phyloP scores from a whole-genome alignment of 2,888 invertebrate species.

The Salticus scenicus region DNA sequence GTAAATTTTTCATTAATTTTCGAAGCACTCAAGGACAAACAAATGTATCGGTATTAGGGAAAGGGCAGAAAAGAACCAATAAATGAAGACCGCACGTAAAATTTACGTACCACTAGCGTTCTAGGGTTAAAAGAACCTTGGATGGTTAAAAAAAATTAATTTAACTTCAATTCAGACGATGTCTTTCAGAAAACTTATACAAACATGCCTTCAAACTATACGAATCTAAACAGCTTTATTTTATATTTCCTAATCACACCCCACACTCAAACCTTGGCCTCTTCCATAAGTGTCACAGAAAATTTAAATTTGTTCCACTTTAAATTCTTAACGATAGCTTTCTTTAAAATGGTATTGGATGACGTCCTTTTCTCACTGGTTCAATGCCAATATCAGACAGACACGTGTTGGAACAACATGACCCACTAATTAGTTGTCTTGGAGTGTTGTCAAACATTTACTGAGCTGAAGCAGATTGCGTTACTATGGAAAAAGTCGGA shows the following conservation, averaged over 20 bases:
- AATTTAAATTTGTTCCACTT: neutral
- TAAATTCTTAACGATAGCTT: neutral
- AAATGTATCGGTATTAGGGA: too few relatives aligned
- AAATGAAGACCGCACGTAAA: too few relatives aligned
- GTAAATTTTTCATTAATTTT: too few relatives aligned
- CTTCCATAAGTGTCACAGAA: neutral
- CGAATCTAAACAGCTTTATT: neutral
- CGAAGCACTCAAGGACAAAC: too few relatives aligned
- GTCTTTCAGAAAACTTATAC: neutral
- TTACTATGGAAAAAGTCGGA: neutral
- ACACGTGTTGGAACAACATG: conserved; percentile 4
- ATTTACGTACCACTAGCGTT: neutral
- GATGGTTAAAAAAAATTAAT: too few relatives aligned
- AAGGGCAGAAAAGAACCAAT: too few relatives aligned
- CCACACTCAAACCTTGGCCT: neutral
- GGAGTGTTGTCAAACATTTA: conserved; percentile 9
- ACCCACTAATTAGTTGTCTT: neutral
- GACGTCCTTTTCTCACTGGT: neutral
- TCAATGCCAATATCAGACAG: neutral
- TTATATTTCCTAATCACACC: neutral
- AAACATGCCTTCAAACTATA: neutral
- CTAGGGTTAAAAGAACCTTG: neutral
- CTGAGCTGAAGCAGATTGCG: neutral
- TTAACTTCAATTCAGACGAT: neutral
- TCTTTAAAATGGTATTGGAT: neutral